Evolutionary conservation across 2,888 invertebrate species (phyloP), one percentile per base, ranked within the genome.

Genomic region (Lagria hirta): DNA sequence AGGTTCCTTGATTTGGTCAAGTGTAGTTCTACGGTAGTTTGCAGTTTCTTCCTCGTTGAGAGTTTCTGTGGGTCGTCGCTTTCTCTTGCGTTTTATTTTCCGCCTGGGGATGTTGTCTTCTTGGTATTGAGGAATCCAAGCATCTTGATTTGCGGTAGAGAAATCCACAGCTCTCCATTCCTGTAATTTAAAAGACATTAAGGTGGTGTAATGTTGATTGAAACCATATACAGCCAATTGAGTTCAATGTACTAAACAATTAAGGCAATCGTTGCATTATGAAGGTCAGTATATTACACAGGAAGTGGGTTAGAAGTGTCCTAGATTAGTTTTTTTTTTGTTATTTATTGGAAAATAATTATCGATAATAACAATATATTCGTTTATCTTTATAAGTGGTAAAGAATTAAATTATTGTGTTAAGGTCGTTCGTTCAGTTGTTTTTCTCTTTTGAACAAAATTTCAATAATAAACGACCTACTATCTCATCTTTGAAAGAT

Each of bases 1-100:
- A 29, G 59, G 51, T 30, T 62, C 60, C 18, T 53, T 43, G 4
- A 51, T 45, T 52, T 61, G 59, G 29, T 64, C 56, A 24, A 69
- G 52, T 17, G 65, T 48, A 34, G 64, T 60, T 57, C 73, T 48
- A 17, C 34, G 35, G 22, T 7, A 10, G 10, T 22, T 44, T 15
- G 11, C 18, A 18, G 33, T 17, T 18, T 28, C 30, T 17, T 32
- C 26, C 10, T 46, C 45, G 8, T 33, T 41, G 21, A 56, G 52
- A 10, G 57, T 54, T 4, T 61, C 48, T 17, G 68, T 32, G n/a
- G 81, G 82, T 27, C 80, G 74, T 41, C 81, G 74, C 68, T 81
- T 83, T 41, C 82, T 75, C 69, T 83, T 83, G 6, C 81, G 74
- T 2, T 72, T 61, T 51, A 78, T 69, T 20, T 78, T 69, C 3